These are phyloP conservation scores for Caerostris darwini DNA, from an alignment of 1,140 invertebrate genomes.

Conservation along the genomic window DNA sequence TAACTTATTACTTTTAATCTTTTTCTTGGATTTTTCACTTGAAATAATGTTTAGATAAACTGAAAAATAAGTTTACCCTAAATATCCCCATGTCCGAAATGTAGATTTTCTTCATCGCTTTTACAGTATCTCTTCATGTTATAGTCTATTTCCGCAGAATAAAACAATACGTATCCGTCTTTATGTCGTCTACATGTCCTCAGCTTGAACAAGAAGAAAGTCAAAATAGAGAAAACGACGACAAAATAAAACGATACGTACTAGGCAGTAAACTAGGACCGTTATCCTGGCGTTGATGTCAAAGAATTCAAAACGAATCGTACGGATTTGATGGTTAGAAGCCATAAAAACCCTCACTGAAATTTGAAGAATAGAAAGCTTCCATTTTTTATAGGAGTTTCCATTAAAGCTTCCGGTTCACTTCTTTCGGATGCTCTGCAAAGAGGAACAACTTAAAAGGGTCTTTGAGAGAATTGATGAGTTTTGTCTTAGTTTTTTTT, in stretches of 20 bases:
- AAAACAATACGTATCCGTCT: background rate
- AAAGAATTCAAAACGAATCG: constrained; percentile 2
- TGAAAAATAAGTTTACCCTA: too few species aligned
- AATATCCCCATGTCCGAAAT: too few species aligned
- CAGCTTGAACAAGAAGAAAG: background rate
- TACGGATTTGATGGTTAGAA: constrained; percentile 43
- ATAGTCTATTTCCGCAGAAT: background rate
- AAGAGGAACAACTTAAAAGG: constrained; percentile 6
- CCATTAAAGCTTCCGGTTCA: constrained; percentile 37
- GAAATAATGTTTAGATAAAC: too few species aligned
- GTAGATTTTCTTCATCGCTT: background rate
- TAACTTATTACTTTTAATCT: too few species aligned
- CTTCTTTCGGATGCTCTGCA: background rate
- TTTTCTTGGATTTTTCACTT: too few species aligned
- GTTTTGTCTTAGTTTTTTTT: background rate
- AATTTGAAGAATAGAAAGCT: constrained; percentile 37
- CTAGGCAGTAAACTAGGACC: constrained; percentile 12
- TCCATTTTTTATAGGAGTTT: background rate
- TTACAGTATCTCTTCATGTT: background rate
- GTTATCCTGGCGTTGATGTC: constrained; percentile 11
- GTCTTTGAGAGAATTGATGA: background rate
- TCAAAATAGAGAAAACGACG: background rate
- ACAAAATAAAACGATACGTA: background rate
- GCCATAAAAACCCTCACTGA: constrained; percentile 4
- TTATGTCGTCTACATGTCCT: constrained; percentile 24